A percentile compares a stretch with the other conserved stretches of the same genome.
phyloP scores from a whole-genome alignment of 2,797 vertebrate genomes.

The Hydrolagus colliei region DNA sequence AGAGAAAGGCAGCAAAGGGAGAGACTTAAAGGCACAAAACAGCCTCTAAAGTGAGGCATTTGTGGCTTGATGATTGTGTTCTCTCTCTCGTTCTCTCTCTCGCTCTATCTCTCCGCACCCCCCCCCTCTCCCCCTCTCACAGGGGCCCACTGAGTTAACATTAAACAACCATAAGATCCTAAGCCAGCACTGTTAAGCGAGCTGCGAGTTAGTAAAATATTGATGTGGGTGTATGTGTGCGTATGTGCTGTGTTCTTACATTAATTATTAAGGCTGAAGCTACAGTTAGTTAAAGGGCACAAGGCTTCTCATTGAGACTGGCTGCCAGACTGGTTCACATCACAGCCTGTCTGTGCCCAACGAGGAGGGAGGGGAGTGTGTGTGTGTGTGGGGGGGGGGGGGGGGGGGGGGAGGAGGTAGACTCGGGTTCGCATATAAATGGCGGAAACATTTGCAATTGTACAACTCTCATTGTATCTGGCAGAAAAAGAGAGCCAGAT shows the following conservation, averaged over 20 bases:
- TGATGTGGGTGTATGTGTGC: neutral
- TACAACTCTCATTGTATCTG: too few relatives aligned
- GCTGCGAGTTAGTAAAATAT: slow-evolving; percentile 10
- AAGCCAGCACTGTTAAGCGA: slow-evolving; percentile 6
- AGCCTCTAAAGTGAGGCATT: neutral
- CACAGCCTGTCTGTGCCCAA: too few relatives aligned
- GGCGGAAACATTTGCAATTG: too few relatives aligned
- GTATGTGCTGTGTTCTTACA: neutral
- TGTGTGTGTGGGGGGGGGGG: too few relatives aligned
- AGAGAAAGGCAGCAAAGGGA: neutral
- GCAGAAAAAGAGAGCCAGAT: too few relatives aligned
- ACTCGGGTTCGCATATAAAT: too few relatives aligned
- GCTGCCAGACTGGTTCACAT: too few relatives aligned
- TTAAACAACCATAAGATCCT: neutral
- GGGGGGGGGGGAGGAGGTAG: too few relatives aligned
- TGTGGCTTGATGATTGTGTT: too few relatives aligned
- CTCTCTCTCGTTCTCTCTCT: slow-evolving; percentile 3
- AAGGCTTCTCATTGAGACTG: too few relatives aligned
- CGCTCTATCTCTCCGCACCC: neutral
- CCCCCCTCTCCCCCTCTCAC: neutral
- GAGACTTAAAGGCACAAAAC: neutral
- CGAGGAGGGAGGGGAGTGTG: too few relatives aligned
- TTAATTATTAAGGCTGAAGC: neutral
- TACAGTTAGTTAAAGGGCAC: neutral
- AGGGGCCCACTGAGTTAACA: too few relatives aligned